phyloP scores from a whole-genome alignment of 2,888 invertebrate genomes.

The Tetropium fuscum region DNA sequence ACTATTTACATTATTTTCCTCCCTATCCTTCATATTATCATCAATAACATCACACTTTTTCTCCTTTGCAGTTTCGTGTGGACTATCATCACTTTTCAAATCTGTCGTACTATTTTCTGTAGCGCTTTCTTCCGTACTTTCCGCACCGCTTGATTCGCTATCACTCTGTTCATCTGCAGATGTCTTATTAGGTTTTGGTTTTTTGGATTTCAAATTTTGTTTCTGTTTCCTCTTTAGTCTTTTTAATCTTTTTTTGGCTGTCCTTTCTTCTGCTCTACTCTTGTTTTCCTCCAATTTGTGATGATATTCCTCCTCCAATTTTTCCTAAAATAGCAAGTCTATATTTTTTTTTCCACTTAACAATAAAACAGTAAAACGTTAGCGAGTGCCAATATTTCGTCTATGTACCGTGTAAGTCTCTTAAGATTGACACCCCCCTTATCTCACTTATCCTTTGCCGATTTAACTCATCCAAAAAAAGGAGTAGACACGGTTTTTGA shows the following conservation, averaged over 20 bases:
- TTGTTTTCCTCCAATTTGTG: conserved; percentile 82
- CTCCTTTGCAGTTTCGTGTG: background rate
- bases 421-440: no score
- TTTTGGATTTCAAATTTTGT: conserved; percentile 49
- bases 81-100: background rate
- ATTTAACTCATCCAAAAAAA: no score
- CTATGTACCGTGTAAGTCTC: no score
- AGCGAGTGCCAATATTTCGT: no score
- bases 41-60: background rate
- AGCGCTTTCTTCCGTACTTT: conserved; percentile 15
- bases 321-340: conserved; percentile 76
- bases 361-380: no score
- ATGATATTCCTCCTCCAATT: conserved; percentile 85
- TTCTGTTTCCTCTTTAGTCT: conserved; percentile 82
- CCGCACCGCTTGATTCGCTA: conserved; percentile 23
- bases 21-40: no score
- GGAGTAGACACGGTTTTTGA: no score
- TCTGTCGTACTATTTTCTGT: conserved; percentile 6
- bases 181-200: conserved; percentile 37
- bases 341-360: background rate
- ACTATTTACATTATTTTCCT: no score
- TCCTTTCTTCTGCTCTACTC: conserved; percentile 79
- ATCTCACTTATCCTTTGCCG: no score
- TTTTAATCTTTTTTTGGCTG: conserved; percentile 93
- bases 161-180: conserved; percentile 35